phyloP scores from a whole-genome alignment of 2,113 vertebrate genomes.

The Meles meles region DNA sequence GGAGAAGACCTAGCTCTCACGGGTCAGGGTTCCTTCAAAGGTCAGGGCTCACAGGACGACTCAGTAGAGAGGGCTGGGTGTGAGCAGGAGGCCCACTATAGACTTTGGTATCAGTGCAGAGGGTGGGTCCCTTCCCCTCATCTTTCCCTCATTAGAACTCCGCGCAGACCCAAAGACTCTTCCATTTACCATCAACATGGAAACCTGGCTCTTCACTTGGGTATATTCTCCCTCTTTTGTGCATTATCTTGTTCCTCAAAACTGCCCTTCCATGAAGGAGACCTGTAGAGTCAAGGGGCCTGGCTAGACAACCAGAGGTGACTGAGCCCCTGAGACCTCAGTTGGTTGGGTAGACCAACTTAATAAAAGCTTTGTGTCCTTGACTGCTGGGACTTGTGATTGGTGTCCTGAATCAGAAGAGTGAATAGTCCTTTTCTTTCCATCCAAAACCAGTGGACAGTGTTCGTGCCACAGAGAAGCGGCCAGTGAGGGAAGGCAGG shows the following conservation, averaged over 20 bases:
- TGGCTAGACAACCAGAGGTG: background rate
- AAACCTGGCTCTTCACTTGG: background rate
- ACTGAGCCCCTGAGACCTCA: background rate
- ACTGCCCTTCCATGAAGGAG: background rate
- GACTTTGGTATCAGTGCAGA: background rate
- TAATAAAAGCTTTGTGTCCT: background rate
- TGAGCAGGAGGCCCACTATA: background rate
- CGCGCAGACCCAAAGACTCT: background rate
- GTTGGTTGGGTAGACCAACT: background rate
- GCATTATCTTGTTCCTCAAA: background rate
- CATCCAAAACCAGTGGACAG: background rate
- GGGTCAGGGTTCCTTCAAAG: background rate
- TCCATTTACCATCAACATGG: constrained; percentile 59
- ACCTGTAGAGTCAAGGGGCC: background rate
- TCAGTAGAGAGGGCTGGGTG: background rate
- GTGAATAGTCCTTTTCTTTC: background rate
- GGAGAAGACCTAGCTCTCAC: background rate
- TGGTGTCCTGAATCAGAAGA: background rate
- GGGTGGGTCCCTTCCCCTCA: background rate
- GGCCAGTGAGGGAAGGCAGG: background rate
- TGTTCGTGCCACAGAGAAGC: background rate
- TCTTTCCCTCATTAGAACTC: background rate
- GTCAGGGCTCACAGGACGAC: background rate
- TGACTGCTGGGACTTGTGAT: background rate
- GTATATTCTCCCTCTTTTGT: background rate